Base-by-base conservation (phyloP, 2,797 vertebrate genomes). In the Scleropages formosus region DNA sequence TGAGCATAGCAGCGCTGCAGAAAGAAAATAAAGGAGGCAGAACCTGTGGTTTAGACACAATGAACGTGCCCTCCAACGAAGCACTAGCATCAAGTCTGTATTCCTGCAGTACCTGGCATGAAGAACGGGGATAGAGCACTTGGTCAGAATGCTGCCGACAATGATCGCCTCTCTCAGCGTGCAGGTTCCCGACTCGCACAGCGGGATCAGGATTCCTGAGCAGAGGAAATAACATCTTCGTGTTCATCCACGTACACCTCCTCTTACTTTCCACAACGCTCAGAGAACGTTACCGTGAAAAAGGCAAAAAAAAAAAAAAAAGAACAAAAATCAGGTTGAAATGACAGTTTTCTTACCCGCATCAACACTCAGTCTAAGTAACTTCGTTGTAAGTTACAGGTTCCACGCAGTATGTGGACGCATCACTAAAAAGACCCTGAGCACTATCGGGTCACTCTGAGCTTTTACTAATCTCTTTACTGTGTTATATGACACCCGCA, bases 71-170 rank as follows among this genome's bases (percentile, higher is more conserved):
- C 6, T 2, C 31, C 31, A 39, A 31, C 39, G 24, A 4, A 16
- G 47, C 1, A 27, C 64, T 59, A 58, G 1, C 77, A 4, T n/a
- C 13, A 65, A 12, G 66, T 26, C 24, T 58, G 69, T 16, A 49
- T n/a, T 12, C 56, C 4, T n/a, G 24, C 4, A 12, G 76, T 88
- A 99, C 98, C 97, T 99, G 81, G 96, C 96, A 86, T 99, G 95
- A 69, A 99, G 92, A 12, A 99, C 96, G 0, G 96, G 97, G 80
- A 99, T 95, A 20, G 98, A 99, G 84, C 97, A 98, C 84, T 96
- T 96, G 62, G 91, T 94, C 75, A 98, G 89, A 83, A 99, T 95
- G 91, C 97, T 99, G 73, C 96, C 96, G 9, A 99, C 91, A 80
- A 99, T 98, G 82, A 99, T 84, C 82, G 97, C 96, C 82, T 98